Evolutionary conservation across 2,113 vertebrate species (phyloP), one percentile per base, ranked within the genome.

Genomic region (Nyctibius bracteatus): DNA sequence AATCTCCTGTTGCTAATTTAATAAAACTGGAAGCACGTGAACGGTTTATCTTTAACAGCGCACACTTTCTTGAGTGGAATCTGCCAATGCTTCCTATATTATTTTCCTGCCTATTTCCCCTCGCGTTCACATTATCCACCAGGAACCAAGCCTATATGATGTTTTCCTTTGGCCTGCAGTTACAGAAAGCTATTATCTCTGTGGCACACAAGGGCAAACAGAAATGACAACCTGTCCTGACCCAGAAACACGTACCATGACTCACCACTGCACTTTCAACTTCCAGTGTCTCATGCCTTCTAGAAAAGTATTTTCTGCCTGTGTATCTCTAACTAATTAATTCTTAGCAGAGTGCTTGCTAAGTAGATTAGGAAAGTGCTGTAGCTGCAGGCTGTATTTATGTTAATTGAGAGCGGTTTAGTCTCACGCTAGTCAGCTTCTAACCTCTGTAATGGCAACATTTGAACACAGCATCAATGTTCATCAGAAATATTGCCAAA

Each of bases 341-440:
- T 96, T 96, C 88, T 86, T 71, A 84, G 86, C 90, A 79, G 80
- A 88, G 77, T 23, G 83, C 75, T 90, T 18, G 31, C 72, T 47
- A 41, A 92, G 81, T 90, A 91, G 84, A 87, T 81, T 18, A 95
- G 86, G 14, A 47, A 65, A 46, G 44, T 4, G 21, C 87, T 51
- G 70, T 70, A 67, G 92, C 88, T 94, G 79, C 39, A 3, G 72
- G 81, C 91, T 95, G 70, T 74, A 11, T 91, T 96, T 96, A 83
- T 95, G 92, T 55, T 91, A 96, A 96, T 77, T 89, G 73, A 54
- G 62, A 61, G 43, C 92, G 89, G 81, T 90, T 96, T 46, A 55
- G 83, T 88, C 94, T 81, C 94, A 86, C 62, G 22, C 87, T 49
- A 65, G 78, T 65, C 93, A 95, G 74, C 27, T 28, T 61, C 90